phyloP scores from a whole-genome alignment of 1,140 invertebrate genomes.

The Drosophila sturtevanti region DNA sequence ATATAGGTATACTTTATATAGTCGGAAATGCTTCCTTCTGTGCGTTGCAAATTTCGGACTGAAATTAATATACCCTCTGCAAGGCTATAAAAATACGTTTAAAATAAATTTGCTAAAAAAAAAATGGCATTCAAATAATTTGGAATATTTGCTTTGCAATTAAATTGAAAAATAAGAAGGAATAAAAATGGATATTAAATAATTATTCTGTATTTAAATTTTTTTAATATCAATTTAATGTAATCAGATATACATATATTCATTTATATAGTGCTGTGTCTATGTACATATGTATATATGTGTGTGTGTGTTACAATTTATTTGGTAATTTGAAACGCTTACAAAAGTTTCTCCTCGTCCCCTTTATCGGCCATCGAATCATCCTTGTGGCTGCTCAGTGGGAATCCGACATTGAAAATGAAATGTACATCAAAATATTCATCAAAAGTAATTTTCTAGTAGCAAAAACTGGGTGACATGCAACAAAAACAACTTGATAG shows the following conservation, averaged over 20 bases:
- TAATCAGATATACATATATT: constrained; percentile 51
- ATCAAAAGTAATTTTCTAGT: constrained; percentile 71
- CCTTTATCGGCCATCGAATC: too few relatives aligned
- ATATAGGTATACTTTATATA: too few relatives aligned
- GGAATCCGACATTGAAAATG: constrained; percentile 50
- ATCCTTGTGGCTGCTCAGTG: constrained; percentile 32
- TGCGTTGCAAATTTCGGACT: too few relatives aligned
- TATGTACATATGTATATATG: neutral
- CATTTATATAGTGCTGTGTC: neutral
- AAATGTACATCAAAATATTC: constrained; percentile 77
- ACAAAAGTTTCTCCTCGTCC: constrained; percentile 60
- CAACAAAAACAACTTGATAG: constrained; percentile 38
- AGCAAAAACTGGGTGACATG: constrained; percentile 38
- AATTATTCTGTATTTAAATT: neutral
- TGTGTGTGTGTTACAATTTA: constrained; percentile 54
- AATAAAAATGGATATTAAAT: too few relatives aligned
- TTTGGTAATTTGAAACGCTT: constrained; percentile 71
- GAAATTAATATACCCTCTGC: too few relatives aligned
- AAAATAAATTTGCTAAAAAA: too few relatives aligned
- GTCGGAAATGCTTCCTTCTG: too few relatives aligned
- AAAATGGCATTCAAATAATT: too few relatives aligned
- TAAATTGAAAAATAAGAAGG: too few relatives aligned
- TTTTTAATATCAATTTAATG: constrained; percentile 11
- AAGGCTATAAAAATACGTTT: too few relatives aligned
- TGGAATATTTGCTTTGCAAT: too few relatives aligned